Base-by-base conservation (phyloP, 2,888 invertebrate genomes). In the Nomada flava region DNA sequence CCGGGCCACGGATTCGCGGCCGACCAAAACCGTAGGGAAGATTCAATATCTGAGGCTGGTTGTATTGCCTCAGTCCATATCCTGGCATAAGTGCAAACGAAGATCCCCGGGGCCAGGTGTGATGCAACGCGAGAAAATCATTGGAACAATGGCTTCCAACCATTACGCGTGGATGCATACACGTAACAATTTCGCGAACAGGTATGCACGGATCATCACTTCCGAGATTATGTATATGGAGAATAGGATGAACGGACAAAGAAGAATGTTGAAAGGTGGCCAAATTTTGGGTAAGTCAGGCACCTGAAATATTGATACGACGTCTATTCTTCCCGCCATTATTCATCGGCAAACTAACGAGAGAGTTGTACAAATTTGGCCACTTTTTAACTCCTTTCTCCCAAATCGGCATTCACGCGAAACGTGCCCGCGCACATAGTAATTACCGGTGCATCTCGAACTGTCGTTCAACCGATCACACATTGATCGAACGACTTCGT, bases 61-160 rank as follows among this genome's bases (percentile, higher is more conserved):
- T 80, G 80, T 77, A 55, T 80, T 77, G 80, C 80, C 26, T 63
- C 77, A 77, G 72, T 42, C 57, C 26, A 70, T 72, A 70, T 67
- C 78, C 78, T n/a, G 76, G 77, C 50, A 60, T 62, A 77, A 68
- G 75, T 65, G 52, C 67, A 72, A 73, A 59, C 69, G 60, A 60
- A 50, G 85, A 86, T 83, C 73, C 75, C 44, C 47, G 82, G 69
- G 60, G 62, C 68, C 15, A 73, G 76, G 82, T 65, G 81, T 87
- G 86, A 87, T 67, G 86, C 76, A 87, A 87, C 79, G 78, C 50
- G 63, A n/a, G 83, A 84, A 84, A 76, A 75, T 79, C 77, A 80
- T 83, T 63, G 68, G 68, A 82, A 86, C 86, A 86, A 87, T 87
- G 44, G 76, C 59, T 36, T 67, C 64, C 72, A 70, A 62, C 76